phyloP scores from a whole-genome alignment of 92 coral and sea anemone genomes.

The Zoanthus sansibaricus region DNA sequence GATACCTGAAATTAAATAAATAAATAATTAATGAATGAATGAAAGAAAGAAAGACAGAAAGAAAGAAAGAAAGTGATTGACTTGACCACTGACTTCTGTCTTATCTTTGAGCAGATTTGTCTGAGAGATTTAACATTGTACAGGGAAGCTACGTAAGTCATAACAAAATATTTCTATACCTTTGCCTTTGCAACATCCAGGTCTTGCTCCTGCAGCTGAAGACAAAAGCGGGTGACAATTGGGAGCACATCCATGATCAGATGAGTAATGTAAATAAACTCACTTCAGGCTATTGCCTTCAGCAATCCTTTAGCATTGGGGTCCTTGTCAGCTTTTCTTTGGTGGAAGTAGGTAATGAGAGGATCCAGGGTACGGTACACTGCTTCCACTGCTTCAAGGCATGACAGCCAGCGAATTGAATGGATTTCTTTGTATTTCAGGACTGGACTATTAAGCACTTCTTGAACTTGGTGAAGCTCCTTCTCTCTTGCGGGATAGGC shows the following conservation, averaged over 20 bases:
- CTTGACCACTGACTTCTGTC: no score
- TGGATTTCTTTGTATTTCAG: conserved; percentile 54
- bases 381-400: conserved; percentile 53
- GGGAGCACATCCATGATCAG: neutral
- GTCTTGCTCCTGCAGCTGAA: neutral
- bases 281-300: conserved; percentile 28
- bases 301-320: neutral
- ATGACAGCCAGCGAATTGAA: conserved; percentile 53
- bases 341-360: conserved; percentile 51
- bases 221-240: neutral
- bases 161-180: neutral
- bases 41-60: neutral
- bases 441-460: conserved; percentile 48
- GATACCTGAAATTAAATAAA: conserved; percentile 12
- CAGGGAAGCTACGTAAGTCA: no score
- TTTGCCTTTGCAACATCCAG: neutral
- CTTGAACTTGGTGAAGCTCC: no score
- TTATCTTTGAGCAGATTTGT: no score
- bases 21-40: no score
- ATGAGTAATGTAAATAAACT: neutral
- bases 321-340: conserved; percentile 51
- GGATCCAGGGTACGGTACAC: conserved; percentile 11
- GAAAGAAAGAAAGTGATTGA: neutral
- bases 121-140: no score
- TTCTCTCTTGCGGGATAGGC: conserved; percentile 45